Conservation (phyloP, 2,888 invertebrate species). For the Muschampia plurimacula region DNA sequence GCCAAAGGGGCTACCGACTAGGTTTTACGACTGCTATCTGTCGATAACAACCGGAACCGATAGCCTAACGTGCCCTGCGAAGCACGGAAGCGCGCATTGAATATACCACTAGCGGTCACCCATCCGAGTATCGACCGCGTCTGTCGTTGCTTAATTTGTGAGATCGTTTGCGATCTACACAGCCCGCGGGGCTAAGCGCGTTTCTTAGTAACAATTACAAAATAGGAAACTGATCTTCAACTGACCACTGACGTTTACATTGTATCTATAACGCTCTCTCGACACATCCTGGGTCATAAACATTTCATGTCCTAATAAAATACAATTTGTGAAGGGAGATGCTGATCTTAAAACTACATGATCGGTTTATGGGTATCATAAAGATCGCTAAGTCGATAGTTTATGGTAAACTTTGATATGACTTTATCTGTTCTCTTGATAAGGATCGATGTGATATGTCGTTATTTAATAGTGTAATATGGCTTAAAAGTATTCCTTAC, state of each 20-base stretch:
- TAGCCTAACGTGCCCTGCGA: too few relatives aligned
- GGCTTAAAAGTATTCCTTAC: neutral
- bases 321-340: constrained; percentile 73
- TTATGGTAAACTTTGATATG: constrained; percentile 67
- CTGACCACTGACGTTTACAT: constrained; percentile 21
- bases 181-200: too few relatives aligned
- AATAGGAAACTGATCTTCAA: constrained; percentile 2
- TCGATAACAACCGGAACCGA: too few relatives aligned
- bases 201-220: constrained; percentile 2
- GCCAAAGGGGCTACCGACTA: too few relatives aligned
- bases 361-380: constrained; percentile 67
- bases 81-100: too few relatives aligned
- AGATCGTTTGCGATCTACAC: too few relatives aligned
- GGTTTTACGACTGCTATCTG: too few relatives aligned
- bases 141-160: too few relatives aligned
- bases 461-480: neutral
- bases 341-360: constrained; percentile 73
- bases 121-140: too few relatives aligned
- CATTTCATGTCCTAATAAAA: constrained; percentile 73
- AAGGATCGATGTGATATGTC: constrained; percentile 50
- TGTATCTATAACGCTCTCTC: constrained; percentile 48
- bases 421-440: constrained; percentile 62
- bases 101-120: too few relatives aligned
- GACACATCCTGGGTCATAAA: constrained; percentile 63
- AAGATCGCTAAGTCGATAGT: constrained; percentile 64